Evolutionary conservation across 2,113 vertebrate species (phyloP), one percentile per base, ranked within the genome.

Genomic region (Urocitellus parryii): DNA sequence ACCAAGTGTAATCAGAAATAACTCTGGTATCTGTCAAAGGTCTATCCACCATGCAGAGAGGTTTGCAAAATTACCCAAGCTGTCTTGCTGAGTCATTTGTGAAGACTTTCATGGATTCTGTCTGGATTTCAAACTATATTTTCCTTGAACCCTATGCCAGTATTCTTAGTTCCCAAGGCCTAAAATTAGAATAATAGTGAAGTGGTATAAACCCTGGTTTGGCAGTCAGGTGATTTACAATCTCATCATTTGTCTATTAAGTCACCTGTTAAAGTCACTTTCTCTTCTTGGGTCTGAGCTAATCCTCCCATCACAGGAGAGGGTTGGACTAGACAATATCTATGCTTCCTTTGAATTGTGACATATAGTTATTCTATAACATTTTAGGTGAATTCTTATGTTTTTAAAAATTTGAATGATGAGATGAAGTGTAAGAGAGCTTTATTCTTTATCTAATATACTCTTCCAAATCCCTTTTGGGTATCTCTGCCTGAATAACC

Each of bases 1-100:
- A 37, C 32, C 51, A 67, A 80, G 4, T 77, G 10, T 91, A n/a
- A 78, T 91, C n/a, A 90, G 65, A 91, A 85, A 95, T 45, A 82
- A 70, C 51, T 16, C 20, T 88, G 73, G 93, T 89, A 91, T 20
- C 29, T 42, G 45, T 53, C 42, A 42, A 27, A 86, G 22, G 39
- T 63, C 45, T 80, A 27, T 78, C 67, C 34, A 74, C 45, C 11
- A 53, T 32, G 34, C 3, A 39, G 48, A 73, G 20, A 94, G 8
- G 5, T n/a, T 81, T 81, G 10, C 74, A 58, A 83, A 87, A 88
- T 94, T 67, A 34, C 17, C 88, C 14, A 86, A 63, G 13, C 88
- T 77, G 68, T 77, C 70, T 84, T 91, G 37, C 37, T 34, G 56
- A 84, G 42, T 5, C 18, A 39, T 67, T 95, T 97, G 37, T 39